These are phyloP conservation scores for Liasis olivaceus DNA, from an alignment of 2,797 vertebrate species.

Conservation along the genomic window DNA sequence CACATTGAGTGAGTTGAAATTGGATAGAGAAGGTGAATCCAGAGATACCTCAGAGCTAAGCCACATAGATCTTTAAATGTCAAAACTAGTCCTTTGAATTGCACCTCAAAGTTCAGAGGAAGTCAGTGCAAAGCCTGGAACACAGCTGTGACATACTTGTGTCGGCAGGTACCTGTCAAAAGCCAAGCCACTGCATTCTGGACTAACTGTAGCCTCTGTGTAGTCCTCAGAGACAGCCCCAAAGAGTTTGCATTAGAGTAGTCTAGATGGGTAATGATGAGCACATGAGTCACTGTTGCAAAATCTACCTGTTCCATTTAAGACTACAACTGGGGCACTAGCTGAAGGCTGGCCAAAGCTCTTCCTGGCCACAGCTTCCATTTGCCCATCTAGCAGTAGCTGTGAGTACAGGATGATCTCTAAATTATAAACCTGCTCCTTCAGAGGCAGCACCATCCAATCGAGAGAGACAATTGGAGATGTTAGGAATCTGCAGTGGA, in stretches of 20 bases:
- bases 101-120: neutral
- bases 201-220: neutral
- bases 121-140: neutral
- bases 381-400: neutral
- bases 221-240: neutral
- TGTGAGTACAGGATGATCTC: neutral
- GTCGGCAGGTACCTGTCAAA: neutral
- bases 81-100: neutral
- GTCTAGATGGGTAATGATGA: neutral
- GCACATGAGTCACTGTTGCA: neutral
- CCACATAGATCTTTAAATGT: neutral
- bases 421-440: neutral
- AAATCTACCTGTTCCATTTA: neutral
- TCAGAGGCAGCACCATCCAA: neutral
- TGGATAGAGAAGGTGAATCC: neutral
- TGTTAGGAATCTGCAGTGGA: neutral
- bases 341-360: neutral
- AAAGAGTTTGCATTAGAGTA: neutral
- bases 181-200: neutral
- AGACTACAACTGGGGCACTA: neutral
- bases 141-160: neutral
- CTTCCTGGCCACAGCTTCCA: neutral
- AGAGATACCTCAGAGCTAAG: neutral
- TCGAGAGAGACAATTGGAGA: neutral
- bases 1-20: neutral